Base-by-base conservation (phyloP, 2,888 invertebrate genomes). In the Phortica okadai region DNA sequence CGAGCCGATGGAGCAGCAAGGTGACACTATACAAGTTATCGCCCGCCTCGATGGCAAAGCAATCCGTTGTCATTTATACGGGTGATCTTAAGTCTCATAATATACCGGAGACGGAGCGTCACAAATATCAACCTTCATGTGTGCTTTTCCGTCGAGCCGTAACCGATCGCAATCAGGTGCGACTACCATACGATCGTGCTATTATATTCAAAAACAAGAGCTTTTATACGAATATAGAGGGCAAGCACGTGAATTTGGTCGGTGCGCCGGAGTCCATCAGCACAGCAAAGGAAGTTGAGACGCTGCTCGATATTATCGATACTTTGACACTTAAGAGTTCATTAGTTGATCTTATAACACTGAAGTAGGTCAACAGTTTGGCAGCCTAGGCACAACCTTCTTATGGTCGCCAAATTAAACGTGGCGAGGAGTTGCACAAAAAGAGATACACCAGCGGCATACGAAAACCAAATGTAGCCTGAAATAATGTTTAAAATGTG, bases 141-240 rank as follows among this genome's bases (percentile, higher is more conserved):
- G 91, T 92, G 0, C 90, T 91, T 85, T 92, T 92, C 81, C 86
- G 91, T 0, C 85, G 92, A 1, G 77, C 86, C n/a, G 86, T 87
- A 8, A 77, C 84, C 64, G 87, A 89, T 79, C 84, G 83, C 7
- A 81, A 76, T 66, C 82, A 85, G 67, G 87, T 87, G 11, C 85
- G 89, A 8, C 88, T 91, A 79, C 91, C 91, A 41, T 92, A 90
- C 78, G 92, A 92, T 84, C 90, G 92, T 11, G 91, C 92, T 8
- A 90, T 92, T n/a, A 91, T 91, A 50, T 91, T 92, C 59, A 91
- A 91, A 79, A 91, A 91, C 81, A 90, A 90, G 73, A 90, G 89
- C 69, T 92, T 90, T 83, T 91, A 89, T 92, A 21, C 90, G 0
- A 92, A 91, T 74, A 91, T 92, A 67, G 91, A 92, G 76, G 92